A percentile compares a stretch with the other conserved stretches of the same genome.
These are phyloP conservation scores for Aldabrachelys gigantea DNA, from an alignment of 2,113 vertebrate genomes.

Conservation along the genomic window DNA sequence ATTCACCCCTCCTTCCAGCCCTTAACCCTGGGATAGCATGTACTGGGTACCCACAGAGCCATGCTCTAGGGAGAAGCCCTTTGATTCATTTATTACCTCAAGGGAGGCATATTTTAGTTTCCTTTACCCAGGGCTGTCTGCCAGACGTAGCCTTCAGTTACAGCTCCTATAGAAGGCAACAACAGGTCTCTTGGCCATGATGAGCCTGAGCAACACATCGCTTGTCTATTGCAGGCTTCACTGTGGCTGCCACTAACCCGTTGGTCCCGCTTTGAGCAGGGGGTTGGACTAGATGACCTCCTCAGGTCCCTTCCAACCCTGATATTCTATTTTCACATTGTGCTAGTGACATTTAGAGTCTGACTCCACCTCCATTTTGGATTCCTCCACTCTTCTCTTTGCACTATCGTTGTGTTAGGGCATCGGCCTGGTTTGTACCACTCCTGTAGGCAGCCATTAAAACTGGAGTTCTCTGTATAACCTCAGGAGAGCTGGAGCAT, in stretches of 20 bases:
- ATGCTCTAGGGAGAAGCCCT: not conserved
- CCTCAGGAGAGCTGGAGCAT: not conserved
- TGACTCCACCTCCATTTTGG: not conserved
- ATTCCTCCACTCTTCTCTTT: not conserved
- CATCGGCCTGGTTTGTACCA: not conserved
- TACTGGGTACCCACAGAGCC: not conserved
- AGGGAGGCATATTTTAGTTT: not conserved
- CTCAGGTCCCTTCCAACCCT: too few relatives aligned
- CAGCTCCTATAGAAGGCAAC: not conserved
- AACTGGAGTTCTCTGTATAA: too few relatives aligned
- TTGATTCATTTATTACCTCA: not conserved
- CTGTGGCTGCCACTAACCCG: not conserved
- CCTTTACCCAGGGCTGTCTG: not conserved
- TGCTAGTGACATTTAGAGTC: not conserved
- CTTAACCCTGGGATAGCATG: not conserved
- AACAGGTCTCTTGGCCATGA: not conserved
- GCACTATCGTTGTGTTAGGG: not conserved
- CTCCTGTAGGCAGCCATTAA: too few relatives aligned
- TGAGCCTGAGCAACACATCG: not conserved
- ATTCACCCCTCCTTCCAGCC: too few relatives aligned
- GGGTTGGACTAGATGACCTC: too few relatives aligned
- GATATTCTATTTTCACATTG: not conserved
- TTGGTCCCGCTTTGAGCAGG: too few relatives aligned
- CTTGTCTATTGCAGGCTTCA: not conserved
- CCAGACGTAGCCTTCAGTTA: not conserved